Conservation (phyloP, 1,140 invertebrate species). For the Lineus longissimus region DNA sequence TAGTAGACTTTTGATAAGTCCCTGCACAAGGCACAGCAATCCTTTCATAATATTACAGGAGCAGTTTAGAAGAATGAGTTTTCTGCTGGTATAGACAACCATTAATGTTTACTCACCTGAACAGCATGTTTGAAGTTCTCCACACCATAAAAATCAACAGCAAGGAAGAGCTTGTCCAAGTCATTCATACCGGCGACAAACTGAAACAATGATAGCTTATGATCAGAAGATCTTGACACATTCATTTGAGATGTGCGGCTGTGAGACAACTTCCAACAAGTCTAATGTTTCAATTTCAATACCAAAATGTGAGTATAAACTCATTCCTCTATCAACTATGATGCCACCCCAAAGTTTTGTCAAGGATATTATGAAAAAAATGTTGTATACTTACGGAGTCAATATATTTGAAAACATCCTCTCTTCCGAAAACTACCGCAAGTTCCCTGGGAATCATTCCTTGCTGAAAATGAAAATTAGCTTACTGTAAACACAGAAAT, state of each 20-base stretch:
- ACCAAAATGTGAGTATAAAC: no score
- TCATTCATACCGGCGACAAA: background rate
- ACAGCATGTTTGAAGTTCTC: slow-evolving; percentile 25
- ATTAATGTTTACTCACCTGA: slow-evolving; percentile 22
- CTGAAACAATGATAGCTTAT: slow-evolving; percentile 10
- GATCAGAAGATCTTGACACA: background rate
- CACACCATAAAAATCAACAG: slow-evolving; percentile 25
- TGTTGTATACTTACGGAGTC: slow-evolving; percentile 27
- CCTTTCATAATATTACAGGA: no score
- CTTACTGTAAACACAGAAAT: no score
- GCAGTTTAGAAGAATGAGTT: no score
- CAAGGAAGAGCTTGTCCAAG: background rate
- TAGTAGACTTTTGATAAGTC: no score
- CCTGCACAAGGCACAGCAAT: no score
- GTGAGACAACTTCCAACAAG: no score
- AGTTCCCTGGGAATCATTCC: slow-evolving; percentile 34
- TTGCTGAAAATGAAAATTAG: slow-evolving; percentile 18
- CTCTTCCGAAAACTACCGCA: slow-evolving; percentile 21
- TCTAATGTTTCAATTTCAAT: no score
- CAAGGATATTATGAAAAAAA: no score
- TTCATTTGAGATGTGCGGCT: background rate
- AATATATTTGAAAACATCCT: slow-evolving; percentile 31
- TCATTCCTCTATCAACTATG: no score
- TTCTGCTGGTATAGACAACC: no score
- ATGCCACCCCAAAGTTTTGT: no score